A percentile compares a stretch with the other conserved stretches of the same genome.
Evolutionary conservation across 2,113 vertebrate genomes (phyloP).

Genomic region (Parus major): DNA sequence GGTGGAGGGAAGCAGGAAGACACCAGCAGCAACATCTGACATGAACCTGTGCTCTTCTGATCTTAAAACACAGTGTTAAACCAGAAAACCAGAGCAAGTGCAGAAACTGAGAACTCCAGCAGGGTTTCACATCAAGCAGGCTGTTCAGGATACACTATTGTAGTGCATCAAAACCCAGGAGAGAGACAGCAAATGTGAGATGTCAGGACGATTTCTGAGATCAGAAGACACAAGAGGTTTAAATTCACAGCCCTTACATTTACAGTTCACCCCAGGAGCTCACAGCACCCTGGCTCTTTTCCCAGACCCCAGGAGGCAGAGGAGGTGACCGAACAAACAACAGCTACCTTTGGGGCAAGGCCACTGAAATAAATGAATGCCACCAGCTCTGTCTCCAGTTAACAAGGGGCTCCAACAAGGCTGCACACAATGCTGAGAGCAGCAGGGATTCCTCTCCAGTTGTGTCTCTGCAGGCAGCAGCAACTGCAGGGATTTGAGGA

Average conservation of each 20-base stretch:
- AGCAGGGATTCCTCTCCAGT: neutral
- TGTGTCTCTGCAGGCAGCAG: neutral
- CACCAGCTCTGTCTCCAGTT: neutral
- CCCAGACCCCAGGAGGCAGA: neutral
- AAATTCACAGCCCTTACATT: neutral
- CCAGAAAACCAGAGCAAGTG: conserved; percentile 44
- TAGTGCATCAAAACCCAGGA: neutral
- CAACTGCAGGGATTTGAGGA: neutral
- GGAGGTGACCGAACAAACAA: neutral
- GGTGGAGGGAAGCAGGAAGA: neutral
- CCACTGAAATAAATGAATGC: neutral
- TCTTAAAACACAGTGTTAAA: conserved; percentile 50
- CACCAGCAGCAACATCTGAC: neutral
- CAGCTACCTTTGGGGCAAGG: neutral
- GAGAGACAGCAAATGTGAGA: neutral
- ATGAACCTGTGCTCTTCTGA: conserved; percentile 17
- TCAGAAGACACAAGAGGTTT: neutral
- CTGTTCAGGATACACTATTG: neutral
- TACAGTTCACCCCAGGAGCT: neutral
- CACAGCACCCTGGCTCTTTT: neutral
- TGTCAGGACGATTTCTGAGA: neutral
- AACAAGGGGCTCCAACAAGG: neutral
- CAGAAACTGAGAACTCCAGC: conserved; percentile 8
- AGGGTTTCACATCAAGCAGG: conserved; percentile 8
- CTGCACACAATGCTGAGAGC: neutral